phyloP scores from a whole-genome alignment of 30 jellyfish, hydroid and myxozoan species.

The Cassiopea xamachana region DNA sequence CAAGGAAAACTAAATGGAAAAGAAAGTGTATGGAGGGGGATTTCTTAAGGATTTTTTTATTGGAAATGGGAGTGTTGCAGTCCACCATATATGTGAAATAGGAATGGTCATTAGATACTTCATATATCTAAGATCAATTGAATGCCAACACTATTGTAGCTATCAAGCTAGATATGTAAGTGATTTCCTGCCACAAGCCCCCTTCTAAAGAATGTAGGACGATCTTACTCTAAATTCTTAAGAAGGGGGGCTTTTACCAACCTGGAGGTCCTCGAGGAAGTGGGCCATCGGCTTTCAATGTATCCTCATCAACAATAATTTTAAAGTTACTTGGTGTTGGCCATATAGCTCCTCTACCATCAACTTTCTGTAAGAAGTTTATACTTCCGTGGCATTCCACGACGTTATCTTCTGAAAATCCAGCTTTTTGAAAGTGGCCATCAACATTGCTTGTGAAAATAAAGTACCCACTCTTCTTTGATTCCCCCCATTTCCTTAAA shows the following conservation, averaged over 20 bases:
- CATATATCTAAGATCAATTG: too few species aligned
- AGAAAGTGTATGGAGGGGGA: too few species aligned
- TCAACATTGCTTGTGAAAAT: conserved; percentile 86
- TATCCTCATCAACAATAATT: conserved; percentile 50
- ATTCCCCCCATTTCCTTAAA: conserved; percentile 62
- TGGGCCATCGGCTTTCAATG: conserved; percentile 59
- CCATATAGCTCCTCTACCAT: conserved; percentile 69
- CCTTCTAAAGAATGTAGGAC: too few species aligned
- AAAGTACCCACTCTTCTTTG: conserved; percentile 55
- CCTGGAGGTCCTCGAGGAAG: conserved; percentile 93
- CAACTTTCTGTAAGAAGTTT: conserved; percentile 33
- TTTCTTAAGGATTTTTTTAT: too few species aligned
- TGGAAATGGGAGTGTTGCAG: too few species aligned
- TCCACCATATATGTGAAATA: too few species aligned
- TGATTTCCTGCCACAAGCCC: too few species aligned
- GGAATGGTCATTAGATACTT: too few species aligned
- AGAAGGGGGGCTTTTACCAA: neutral
- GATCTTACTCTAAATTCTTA: too few species aligned
- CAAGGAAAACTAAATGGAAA: too few species aligned
- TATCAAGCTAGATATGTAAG: too few species aligned
- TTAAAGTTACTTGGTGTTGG: conserved; percentile 54
- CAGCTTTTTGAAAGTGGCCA: conserved; percentile 87
- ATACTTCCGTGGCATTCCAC: conserved; percentile 84
- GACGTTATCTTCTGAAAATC: conserved; percentile 62
- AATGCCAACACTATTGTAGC: too few species aligned